These are phyloP conservation scores for Apolygus lucorum DNA, from an alignment of 1,140 invertebrate species.

Conservation along the genomic window DNA sequence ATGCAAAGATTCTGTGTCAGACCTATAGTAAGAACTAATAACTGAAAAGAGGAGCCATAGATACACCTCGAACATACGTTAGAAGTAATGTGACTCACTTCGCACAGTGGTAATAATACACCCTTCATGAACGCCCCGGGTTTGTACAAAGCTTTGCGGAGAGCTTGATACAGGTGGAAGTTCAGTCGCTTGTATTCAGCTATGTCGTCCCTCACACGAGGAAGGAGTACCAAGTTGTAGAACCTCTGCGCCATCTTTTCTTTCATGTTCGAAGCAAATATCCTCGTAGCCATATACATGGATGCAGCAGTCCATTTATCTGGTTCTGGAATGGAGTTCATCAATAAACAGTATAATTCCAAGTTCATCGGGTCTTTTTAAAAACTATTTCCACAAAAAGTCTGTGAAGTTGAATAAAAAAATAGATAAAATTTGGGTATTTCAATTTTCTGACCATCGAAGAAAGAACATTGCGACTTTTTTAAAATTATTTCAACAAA, in stretches of 20 bases:
- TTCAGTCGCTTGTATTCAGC: slow-evolving; percentile 91
- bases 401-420: no score
- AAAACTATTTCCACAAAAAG: no score
- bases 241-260: slow-evolving; percentile 95
- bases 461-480: no score
- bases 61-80: no score
- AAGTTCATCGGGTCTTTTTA: no score
- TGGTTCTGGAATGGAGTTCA: slow-evolving; percentile 47
- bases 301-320: slow-evolving; percentile 82
- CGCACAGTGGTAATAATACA: slow-evolving; percentile 80
- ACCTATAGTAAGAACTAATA: no score
- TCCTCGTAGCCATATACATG: slow-evolving; percentile 87
- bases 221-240: slow-evolving; percentile 87
- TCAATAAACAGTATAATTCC: slow-evolving; percentile 6
- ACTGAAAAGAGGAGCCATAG: no score
- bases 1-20: no score
- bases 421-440: no score
- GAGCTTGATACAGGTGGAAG: slow-evolving; percentile 91
- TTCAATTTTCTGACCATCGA: no score
- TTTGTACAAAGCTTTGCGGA: slow-evolving; percentile 90
- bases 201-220: slow-evolving; percentile 89
- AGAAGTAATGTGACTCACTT: slow-evolving; percentile 44
- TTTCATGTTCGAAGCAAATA: slow-evolving; percentile 93
- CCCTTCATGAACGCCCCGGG: slow-evolving; percentile 99
- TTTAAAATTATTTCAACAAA: no score